Evolutionary conservation across 2,113 vertebrate species (phyloP), one percentile per base, ranked within the genome.

Genomic region (Pampusana beccarii): DNA sequence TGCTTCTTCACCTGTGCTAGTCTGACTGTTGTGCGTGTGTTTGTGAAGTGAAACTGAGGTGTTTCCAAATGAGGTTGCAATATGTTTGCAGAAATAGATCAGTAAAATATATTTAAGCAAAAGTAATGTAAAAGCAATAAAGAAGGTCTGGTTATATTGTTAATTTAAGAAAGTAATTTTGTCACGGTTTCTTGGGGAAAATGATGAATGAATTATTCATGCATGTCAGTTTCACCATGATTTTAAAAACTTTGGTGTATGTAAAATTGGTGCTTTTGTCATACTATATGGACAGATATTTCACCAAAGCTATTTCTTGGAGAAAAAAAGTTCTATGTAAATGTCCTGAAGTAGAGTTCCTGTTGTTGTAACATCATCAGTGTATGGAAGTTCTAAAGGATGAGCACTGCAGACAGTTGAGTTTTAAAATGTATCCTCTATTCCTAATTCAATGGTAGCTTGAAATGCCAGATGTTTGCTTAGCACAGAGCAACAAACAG

Each of bases 121-220:
- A 79, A 70, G 24, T 64, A 16, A 20, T 6, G 54, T 51, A 72
- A 94, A 96, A 92, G 29, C 72, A 25, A 31, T 87, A 67, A 86
- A 46, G 33, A 15, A 75, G n/a, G 13, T 66, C 54, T 86, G 60
- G 16, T 16, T 85, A 65, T 91, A 66, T 58, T 77, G 67, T 91
- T 96, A 95, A 88, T 91, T 92, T 89, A 51, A 66, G 61, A 91
- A 91, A 96, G 48, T n/a, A 62, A 51, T 4, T 53, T 96, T 90
- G 91, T 88, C 79, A 86, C 36, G 9, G 75, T 66, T 92, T 80
- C 53, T 92, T 82, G 73, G 15, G 42, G 69, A 92, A 95, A 96
- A 73, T 56, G 2, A 66, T 40, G 44, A 29, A 16, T 82, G 34
- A 72, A 70, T 91, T 95, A 72, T 31, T 57, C 69, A 71, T 31